These are phyloP conservation scores for Eciton burchellii DNA, from an alignment of 1,140 invertebrate species.

Conservation along the genomic window DNA sequence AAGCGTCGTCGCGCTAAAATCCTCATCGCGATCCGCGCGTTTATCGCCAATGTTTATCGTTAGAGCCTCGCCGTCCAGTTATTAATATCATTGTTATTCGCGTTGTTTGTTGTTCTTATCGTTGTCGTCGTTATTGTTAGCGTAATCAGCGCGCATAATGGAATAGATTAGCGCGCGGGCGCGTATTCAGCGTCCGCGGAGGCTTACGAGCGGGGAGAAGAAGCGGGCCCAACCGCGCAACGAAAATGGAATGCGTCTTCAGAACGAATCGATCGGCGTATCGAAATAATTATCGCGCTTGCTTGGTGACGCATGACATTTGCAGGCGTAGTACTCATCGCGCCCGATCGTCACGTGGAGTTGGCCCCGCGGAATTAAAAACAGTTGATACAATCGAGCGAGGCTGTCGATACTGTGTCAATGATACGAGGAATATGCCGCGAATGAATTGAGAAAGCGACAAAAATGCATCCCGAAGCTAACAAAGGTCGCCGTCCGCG, in stretches of 20 bases:
- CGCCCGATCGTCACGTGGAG: not conserved
- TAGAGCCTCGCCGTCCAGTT: not conserved
- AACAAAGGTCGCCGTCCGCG: not conserved
- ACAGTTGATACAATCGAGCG: slow-evolving; percentile 1
- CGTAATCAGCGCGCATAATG: not conserved
- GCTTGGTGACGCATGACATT: slow-evolving; percentile 41
- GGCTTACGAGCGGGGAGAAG: not conserved
- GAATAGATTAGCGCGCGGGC: not conserved
- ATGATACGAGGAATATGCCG: not conserved
- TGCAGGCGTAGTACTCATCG: slow-evolving; percentile 23
- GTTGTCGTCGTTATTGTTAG: not conserved
- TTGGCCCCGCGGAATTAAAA: slow-evolving; percentile 2
- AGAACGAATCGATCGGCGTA: not conserved
- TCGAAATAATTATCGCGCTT: slow-evolving; percentile 43
- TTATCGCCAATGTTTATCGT: not conserved
- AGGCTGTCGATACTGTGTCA: slow-evolving; percentile 3
- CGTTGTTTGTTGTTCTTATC: not conserved
- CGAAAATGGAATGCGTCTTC: slow-evolving; percentile 15
- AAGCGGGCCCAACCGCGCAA: not conserved
- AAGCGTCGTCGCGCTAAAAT: too few relatives aligned
- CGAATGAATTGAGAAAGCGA: not conserved
- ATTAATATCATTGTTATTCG: slow-evolving; percentile 15
- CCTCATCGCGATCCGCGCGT: too few relatives aligned
- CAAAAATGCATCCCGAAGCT: not conserved
- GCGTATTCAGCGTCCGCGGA: not conserved